Conservation (phyloP, 2,113 vertebrate genomes). For the Mirounga angustirostris region DNA sequence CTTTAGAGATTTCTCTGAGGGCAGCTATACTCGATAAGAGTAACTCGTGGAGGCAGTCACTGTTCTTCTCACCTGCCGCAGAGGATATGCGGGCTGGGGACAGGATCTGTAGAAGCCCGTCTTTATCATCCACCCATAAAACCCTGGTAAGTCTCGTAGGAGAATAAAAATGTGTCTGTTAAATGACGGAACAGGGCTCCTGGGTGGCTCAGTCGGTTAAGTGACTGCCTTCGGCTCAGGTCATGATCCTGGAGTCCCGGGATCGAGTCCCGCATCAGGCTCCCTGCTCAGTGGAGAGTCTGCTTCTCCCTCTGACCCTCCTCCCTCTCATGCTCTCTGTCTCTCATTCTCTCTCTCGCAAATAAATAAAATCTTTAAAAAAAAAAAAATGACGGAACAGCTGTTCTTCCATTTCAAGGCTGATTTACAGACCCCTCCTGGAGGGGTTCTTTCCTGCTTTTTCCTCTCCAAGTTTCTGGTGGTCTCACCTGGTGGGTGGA, state of each 20-base stretch:
- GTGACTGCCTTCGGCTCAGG: too few species aligned
- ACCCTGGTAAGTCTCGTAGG: neutral
- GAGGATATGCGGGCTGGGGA: neutral
- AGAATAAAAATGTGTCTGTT: slow-evolving; percentile 21
- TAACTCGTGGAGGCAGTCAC: neutral
- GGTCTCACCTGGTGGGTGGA: neutral
- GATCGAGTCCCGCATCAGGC: too few species aligned
- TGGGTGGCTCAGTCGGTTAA: too few species aligned
- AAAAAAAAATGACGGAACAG: neutral
- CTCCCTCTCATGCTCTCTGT: too few species aligned
- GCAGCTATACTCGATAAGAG: neutral
- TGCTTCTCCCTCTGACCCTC: too few species aligned
- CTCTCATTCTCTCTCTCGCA: too few species aligned
- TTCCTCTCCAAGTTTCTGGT: neutral
- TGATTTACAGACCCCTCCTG: neutral
- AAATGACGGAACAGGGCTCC: neutral
- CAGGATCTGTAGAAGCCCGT: neutral
- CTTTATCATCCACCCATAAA: neutral
- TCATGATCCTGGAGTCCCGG: too few species aligned
- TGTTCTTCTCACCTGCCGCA: neutral
- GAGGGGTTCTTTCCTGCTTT: neutral
- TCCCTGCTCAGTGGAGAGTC: too few species aligned
- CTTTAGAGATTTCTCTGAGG: neutral
- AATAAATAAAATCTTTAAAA: too few species aligned
- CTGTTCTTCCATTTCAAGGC: neutral